These are phyloP conservation scores for Neotoxoptera formosana DNA, from an alignment of 1,140 invertebrate genomes.

Conservation along the genomic window DNA sequence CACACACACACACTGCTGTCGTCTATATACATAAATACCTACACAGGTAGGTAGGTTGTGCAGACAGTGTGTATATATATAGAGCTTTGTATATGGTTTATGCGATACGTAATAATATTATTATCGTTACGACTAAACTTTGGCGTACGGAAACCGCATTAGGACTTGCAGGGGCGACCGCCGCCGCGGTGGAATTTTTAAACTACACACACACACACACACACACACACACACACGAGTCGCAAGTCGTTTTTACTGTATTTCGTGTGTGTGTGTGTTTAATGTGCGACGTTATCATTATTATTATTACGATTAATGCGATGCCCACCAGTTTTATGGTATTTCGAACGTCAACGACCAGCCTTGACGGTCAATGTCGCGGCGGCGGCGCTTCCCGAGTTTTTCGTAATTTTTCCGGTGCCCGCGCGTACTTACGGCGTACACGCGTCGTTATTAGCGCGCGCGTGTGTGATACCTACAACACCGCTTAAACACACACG, in stretches of 20 bases:
- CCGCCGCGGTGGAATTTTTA: background rate
- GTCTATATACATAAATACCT: background rate
- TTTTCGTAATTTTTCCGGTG: background rate
- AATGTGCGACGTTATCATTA: background rate
- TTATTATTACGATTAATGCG: background rate
- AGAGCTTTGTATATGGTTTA: no score
- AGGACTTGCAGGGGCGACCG: background rate
- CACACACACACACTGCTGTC: no score
- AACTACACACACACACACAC: background rate
- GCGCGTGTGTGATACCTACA: background rate
- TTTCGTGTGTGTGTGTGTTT: background rate
- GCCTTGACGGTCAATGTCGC: constrained; percentile 6
- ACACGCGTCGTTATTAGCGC: no score
- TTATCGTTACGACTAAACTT: background rate
- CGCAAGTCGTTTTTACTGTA: background rate
- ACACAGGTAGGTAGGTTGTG: background rate
- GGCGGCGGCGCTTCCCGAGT: background rate
- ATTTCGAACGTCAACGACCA: constrained; percentile 22
- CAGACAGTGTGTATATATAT: no score
- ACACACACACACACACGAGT: background rate
- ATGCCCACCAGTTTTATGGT: background rate
- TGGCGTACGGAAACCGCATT: background rate
- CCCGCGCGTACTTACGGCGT: no score
- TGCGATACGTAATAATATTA: background rate
- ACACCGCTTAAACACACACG: no score